Evolutionary conservation across 2,113 vertebrate species (phyloP).

Genomic region (Microcebus murinus): DNA sequence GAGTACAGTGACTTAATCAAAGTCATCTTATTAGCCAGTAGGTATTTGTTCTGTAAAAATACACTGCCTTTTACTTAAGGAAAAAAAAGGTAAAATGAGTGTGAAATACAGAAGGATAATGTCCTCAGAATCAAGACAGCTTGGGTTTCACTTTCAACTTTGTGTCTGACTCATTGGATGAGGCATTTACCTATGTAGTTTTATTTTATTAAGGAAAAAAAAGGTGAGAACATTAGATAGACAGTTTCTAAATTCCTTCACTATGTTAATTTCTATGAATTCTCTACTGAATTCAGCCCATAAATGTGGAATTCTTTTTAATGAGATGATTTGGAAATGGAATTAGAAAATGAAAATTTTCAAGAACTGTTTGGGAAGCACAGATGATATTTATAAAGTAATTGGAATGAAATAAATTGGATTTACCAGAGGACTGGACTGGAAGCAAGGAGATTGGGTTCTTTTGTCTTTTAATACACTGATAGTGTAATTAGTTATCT

Average conservation of each 20-base stretch:
- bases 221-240: background rate
- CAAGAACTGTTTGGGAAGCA: background rate
- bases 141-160: background rate
- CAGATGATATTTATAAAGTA: slow-evolving; percentile 27
- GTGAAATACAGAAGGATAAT: background rate
- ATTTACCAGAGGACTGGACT: background rate
- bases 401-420: background rate
- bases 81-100: background rate
- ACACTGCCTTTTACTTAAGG: background rate
- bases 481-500: background rate
- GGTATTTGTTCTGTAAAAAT: background rate
- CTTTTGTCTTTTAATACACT: background rate
- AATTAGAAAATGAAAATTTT: slow-evolving; percentile 34
- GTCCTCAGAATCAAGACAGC: background rate
- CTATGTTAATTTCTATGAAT: slow-evolving; percentile 1
- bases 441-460: background rate
- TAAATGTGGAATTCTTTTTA: slow-evolving; percentile 41
- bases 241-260: slow-evolving; percentile 1
- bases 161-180: background rate
- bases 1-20: background rate
- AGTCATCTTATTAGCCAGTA: background rate
- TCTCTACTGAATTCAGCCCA: background rate
- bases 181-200: background rate
- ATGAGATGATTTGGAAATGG: slow-evolving; percentile 31
- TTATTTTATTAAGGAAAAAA: background rate